phyloP scores from a whole-genome alignment of 2,797 vertebrate species.

The Podarcis lilfordi region DNA sequence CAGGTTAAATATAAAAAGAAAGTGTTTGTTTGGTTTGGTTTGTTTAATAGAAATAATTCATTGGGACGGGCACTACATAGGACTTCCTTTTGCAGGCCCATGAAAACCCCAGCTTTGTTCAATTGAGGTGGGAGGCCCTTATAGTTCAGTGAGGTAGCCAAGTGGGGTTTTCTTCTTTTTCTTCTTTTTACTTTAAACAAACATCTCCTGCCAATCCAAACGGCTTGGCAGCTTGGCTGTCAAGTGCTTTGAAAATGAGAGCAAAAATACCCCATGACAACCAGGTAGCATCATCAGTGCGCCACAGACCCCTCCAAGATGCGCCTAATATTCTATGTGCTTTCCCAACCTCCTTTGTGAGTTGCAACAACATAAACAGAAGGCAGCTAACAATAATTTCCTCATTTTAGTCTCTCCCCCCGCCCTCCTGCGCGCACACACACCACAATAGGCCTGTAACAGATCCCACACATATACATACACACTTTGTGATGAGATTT shows the following conservation, averaged over 20 bases:
- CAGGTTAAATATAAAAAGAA: too few relatives aligned
- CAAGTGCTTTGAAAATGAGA: not conserved
- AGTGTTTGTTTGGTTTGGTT: too few relatives aligned
- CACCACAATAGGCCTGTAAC: conserved; percentile 13
- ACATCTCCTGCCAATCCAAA: not conserved
- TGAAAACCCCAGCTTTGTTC: too few relatives aligned
- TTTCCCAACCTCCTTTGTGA: conserved; percentile 32
- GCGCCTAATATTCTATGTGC: not conserved
- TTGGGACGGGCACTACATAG: too few relatives aligned
- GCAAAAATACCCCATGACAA: not conserved
- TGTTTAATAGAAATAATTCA: too few relatives aligned
- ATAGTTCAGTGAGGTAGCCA: too few relatives aligned
- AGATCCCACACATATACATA: not conserved
- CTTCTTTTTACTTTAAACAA: not conserved
- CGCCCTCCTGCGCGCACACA: not conserved
- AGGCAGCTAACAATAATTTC: conserved; percentile 33
- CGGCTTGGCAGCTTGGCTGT: not conserved
- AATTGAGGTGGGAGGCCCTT: too few relatives aligned
- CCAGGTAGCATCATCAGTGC: not conserved
- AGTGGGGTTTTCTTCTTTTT: too few relatives aligned
- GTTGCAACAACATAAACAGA: conserved; percentile 7
- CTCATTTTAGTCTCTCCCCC: conserved; percentile 6
- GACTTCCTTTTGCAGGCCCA: too few relatives aligned
- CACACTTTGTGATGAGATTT: conserved; percentile 16
- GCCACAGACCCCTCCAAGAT: not conserved